Evolutionary conservation across 2,797 vertebrate genomes (phyloP).

Genomic region (Siniperca scherzeri): DNA sequence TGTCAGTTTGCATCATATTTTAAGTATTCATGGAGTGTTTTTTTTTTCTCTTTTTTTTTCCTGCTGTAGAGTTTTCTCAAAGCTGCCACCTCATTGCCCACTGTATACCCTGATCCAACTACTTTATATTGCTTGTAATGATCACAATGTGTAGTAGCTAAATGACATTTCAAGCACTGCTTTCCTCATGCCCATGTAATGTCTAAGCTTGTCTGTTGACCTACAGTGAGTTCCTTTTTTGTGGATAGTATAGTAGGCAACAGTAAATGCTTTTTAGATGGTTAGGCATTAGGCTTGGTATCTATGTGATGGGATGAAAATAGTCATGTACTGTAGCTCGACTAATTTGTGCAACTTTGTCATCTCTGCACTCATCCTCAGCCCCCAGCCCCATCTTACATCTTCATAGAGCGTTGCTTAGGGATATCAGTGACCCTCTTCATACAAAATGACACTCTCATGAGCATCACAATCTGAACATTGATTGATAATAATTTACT

Average conservation of each 20-base stretch:
- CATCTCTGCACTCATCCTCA: conserved; percentile 52
- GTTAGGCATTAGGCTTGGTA: conserved; percentile 2
- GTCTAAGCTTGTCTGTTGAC: conserved; percentile 36
- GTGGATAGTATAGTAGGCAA: conserved; percentile 1
- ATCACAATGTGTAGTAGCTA: conserved; percentile 29
- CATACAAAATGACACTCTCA: conserved; percentile 37
- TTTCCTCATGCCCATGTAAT: conserved; percentile 28
- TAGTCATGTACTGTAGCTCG: conserved; percentile 28
- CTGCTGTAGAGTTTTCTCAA: conserved; percentile 53
- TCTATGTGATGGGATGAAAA: conserved; percentile 39
- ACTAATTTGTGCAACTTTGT: conserved; percentile 61
- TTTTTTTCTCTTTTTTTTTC: not conserved
- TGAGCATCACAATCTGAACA: conserved; percentile 14
- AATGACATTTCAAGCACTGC: conserved; percentile 42
- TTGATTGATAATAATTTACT: not conserved
- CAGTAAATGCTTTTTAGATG: conserved; percentile 40
- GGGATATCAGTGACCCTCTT: conserved; percentile 42
- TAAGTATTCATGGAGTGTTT: conserved; percentile 65
- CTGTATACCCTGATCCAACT: conserved; percentile 39
- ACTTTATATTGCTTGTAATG: conserved; percentile 44
- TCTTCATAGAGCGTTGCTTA: conserved; percentile 47
- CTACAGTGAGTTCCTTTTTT: conserved; percentile 23
- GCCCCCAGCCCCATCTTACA: conserved; percentile 32
- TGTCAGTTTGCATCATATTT: conserved; percentile 72
- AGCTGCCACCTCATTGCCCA: conserved; percentile 56